Conservation (phyloP, 2,888 invertebrate genomes). For the Mechanitis messenoides region DNA sequence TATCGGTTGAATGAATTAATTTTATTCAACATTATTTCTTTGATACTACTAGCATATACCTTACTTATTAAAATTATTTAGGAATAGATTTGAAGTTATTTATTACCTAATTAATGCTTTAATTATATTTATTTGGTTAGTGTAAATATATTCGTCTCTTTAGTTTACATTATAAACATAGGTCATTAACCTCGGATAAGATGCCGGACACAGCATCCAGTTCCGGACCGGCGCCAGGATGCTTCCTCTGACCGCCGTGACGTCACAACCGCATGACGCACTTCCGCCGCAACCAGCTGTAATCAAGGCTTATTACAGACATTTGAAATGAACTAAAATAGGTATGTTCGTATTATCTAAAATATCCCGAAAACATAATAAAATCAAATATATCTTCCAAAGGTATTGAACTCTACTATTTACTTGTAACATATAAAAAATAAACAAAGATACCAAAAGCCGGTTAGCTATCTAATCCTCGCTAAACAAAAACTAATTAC, state of each 20-base stretch:
- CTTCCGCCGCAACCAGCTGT: constrained; percentile 47
- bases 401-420: too few relatives aligned
- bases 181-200: constrained; percentile 61
- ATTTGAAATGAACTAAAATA: background rate
- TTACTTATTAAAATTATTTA: too few relatives aligned
- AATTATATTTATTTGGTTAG: background rate
- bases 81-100: too few relatives aligned
- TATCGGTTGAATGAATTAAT: background rate
- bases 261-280: constrained; percentile 66
- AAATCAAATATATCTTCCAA: background rate
- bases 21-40: background rate
- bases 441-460: too few relatives aligned
- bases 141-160: constrained; percentile 5
- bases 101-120: background rate
- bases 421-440: too few relatives aligned
- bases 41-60: too few relatives aligned
- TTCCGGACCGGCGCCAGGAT: constrained; percentile 64
- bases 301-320: constrained; percentile 14
- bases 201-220: constrained; percentile 61
- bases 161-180: constrained; percentile 35
- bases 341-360: background rate
- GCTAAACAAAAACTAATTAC: constrained; percentile 5
- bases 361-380: background rate
- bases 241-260: constrained; percentile 66
- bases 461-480: too few relatives aligned